Evolutionary conservation across 2,113 vertebrate species (phyloP).

Genomic region (Corydoras sp.): DNA sequence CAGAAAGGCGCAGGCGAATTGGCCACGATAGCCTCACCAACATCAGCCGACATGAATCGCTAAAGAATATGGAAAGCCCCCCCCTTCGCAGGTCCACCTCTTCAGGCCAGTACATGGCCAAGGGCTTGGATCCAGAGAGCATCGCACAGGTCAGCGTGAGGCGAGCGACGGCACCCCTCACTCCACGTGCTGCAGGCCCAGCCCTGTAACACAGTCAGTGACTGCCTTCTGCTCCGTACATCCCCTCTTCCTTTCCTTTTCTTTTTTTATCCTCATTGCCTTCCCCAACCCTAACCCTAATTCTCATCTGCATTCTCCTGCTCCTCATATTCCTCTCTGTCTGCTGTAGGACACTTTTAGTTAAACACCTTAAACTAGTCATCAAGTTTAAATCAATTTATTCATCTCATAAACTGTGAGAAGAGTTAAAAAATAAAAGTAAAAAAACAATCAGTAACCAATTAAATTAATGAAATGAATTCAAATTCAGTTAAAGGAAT

Average conservation of each 20-base stretch:
- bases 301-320: too few species aligned
- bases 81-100: slow-evolving; percentile 93
- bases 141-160: slow-evolving; percentile 91
- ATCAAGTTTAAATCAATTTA: too few species aligned
- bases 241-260: not conserved
- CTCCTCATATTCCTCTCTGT: too few species aligned
- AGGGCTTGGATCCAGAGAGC: slow-evolving; percentile 89
- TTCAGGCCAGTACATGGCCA: slow-evolving; percentile 87
- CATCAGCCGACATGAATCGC: slow-evolving; percentile 88
- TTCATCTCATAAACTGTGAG: too few species aligned
- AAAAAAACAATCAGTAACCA: too few species aligned
- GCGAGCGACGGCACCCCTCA: slow-evolving; percentile 61
- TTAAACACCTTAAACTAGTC: too few species aligned
- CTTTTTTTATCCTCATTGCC: too few species aligned
- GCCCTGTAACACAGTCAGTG: slow-evolving; percentile 67
- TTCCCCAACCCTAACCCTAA: too few species aligned
- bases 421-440: too few species aligned
- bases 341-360: too few species aligned
- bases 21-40: slow-evolving; percentile 89
- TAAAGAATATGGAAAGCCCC: slow-evolving; percentile 92
- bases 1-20: slow-evolving; percentile 77
- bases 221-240: slow-evolving; percentile 61
- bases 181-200: slow-evolving; percentile 58
- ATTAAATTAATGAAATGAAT: too few species aligned
- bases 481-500: too few species aligned